Evolutionary conservation across 2,888 invertebrate species (phyloP).

Genomic region (Andricus curvator): DNA sequence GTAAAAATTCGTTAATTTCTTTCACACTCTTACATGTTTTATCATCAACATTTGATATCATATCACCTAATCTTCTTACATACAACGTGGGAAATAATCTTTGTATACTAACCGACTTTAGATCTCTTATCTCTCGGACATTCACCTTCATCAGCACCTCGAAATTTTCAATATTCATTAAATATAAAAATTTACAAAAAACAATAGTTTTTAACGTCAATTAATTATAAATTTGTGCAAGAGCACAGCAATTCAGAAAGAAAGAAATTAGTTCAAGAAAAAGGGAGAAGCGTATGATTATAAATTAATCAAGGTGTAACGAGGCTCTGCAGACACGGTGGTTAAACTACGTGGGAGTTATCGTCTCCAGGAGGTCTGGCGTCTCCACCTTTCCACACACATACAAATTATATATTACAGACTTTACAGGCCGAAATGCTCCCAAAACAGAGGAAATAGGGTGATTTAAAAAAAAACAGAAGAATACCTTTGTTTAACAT

Average conservation of each 20-base stretch:
- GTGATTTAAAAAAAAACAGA: no score
- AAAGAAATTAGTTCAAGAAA: conserved; percentile 26
- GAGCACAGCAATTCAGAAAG: conserved; percentile 19
- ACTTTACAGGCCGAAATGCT: no score
- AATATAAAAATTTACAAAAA: neutral
- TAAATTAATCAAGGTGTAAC: conserved; percentile 37
- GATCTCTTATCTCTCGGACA: conserved; percentile 27
- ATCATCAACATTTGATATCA: conserved; percentile 13
- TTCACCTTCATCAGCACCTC: conserved; percentile 12
- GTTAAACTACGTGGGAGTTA: conserved; percentile 34
- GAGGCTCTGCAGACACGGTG: conserved; percentile 33
- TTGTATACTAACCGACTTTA: conserved; percentile 14
- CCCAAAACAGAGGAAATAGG: no score
- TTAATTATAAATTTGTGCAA: conserved; percentile 1
- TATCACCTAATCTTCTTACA: conserved; percentile 12
- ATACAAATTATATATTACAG: no score
- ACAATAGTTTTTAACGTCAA: neutral
- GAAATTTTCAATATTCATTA: conserved; percentile 10
- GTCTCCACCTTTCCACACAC: neutral
- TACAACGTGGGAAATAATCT: conserved; percentile 18
- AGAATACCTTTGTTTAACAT: no score
- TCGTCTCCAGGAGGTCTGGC: conserved; percentile 32
- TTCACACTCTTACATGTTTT: neutral
- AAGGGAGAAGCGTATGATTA: conserved; percentile 31
- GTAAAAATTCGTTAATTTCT: neutral